Evolutionary conservation across 2,113 vertebrate species (phyloP).

Genomic region (Hirundichthys speculiger): DNA sequence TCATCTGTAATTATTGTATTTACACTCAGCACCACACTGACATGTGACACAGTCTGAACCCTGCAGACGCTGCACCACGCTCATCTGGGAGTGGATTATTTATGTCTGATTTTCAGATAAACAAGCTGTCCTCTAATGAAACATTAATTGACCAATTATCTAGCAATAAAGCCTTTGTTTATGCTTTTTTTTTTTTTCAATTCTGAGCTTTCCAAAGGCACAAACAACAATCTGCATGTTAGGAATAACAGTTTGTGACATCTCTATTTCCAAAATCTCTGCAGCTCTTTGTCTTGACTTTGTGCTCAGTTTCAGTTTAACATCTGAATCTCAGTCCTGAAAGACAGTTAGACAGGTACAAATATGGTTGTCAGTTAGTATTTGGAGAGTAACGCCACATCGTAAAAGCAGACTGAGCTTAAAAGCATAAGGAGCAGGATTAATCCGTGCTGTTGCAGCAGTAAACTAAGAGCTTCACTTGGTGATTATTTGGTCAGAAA

Average conservation of each 20-base stretch:
- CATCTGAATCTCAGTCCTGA: not conserved
- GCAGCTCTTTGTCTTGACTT: not conserved
- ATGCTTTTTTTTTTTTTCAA: not conserved
- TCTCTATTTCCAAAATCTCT: not conserved
- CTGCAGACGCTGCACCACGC: not conserved
- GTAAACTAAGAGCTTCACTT: constrained; percentile 43
- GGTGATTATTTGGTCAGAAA: constrained; percentile 44
- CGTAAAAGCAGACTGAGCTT: constrained; percentile 14
- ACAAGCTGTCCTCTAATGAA: not conserved
- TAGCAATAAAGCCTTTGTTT: not conserved
- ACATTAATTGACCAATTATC: not conserved
- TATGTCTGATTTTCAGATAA: not conserved
- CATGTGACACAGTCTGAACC: constrained; percentile 1
- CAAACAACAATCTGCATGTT: no score
- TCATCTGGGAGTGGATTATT: not conserved
- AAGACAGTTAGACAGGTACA: not conserved
- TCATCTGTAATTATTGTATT: no score
- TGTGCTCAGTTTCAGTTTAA: not conserved
- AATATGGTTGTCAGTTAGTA: constrained; percentile 29
- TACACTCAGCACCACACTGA: not conserved
- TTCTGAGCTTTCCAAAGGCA: not conserved
- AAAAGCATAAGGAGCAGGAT: constrained; percentile 6
- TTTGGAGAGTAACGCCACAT: constrained; percentile 7
- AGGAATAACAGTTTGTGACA: no score
- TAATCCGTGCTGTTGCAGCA: constrained; percentile 29